Evolutionary conservation across 2,888 invertebrate genomes (phyloP).

Genomic region (Torymus aiolomorphi): DNA sequence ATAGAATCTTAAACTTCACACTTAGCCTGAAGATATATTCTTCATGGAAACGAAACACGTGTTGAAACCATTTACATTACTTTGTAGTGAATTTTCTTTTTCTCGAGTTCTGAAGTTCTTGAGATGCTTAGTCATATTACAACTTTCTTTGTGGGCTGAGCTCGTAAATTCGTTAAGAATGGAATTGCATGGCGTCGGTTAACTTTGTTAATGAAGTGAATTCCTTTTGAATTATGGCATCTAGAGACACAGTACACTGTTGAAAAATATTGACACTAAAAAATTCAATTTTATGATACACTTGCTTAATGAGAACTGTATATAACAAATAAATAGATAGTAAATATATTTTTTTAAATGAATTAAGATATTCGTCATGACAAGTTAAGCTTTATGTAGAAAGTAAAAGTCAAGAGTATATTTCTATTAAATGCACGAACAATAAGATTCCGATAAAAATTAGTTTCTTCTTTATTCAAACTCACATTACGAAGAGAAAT

Average conservation of each 20-base stretch:
- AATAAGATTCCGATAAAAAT: too few species aligned
- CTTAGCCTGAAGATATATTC: constrained; percentile 13
- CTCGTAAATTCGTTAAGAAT: constrained; percentile 41
- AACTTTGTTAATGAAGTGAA: constrained; percentile 11
- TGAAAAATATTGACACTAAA: too few species aligned
- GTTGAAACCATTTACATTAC: constrained; percentile 35
- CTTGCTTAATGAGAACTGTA: too few species aligned
- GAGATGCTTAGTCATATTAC: constrained; percentile 24
- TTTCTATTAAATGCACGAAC: too few species aligned
- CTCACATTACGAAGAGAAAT: too few species aligned
- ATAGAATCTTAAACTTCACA: constrained; percentile 22
- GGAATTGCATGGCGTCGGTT: not conserved
- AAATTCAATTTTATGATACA: too few species aligned
- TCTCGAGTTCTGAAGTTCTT: not conserved
- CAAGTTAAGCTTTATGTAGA: too few species aligned
- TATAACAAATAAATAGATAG: too few species aligned
- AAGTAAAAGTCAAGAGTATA: too few species aligned
- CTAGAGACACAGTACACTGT: not conserved
- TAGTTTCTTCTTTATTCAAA: too few species aligned
- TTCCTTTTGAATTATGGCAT: not conserved
- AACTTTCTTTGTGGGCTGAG: constrained; percentile 24
- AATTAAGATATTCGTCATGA: too few species aligned
- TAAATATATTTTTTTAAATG: too few species aligned
- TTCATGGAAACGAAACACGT: constrained; percentile 34
- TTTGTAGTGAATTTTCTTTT: constrained; percentile 28